phyloP scores from a whole-genome alignment of 2,113 vertebrate genomes.

The Anarhynchus alexandrinus region DNA sequence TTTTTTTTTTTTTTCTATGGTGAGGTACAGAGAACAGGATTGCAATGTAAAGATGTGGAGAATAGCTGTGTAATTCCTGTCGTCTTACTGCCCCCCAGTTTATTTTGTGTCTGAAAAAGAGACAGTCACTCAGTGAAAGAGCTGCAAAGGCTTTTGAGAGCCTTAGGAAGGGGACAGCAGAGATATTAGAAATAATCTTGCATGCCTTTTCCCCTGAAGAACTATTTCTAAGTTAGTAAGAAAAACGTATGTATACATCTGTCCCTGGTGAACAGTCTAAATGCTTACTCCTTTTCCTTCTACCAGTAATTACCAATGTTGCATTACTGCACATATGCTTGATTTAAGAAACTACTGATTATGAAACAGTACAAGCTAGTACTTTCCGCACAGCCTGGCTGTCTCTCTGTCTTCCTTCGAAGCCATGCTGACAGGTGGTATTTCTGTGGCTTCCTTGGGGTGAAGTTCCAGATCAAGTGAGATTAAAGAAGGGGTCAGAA shows the following conservation, averaged over 20 bases:
- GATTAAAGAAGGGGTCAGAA: constrained; percentile 12
- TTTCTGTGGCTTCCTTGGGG: not conserved
- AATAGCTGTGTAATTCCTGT: not conserved
- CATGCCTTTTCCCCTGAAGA: not conserved
- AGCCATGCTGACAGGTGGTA: constrained; percentile 9
- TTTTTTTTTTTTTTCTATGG: not conserved
- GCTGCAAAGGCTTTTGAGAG: not conserved
- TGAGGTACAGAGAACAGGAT: not conserved
- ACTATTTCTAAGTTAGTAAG: not conserved
- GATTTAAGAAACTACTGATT: not conserved
- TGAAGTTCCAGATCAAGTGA: not conserved
- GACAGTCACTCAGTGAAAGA: not conserved
- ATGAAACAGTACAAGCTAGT: not conserved
- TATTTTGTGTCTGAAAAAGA: not conserved
- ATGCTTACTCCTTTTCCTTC: not conserved
- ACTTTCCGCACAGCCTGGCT: not conserved
- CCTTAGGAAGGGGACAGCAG: not conserved
- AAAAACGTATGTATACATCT: not conserved
- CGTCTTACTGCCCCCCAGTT: not conserved
- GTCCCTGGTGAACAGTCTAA: not conserved
- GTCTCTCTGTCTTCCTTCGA: not conserved
- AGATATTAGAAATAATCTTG: not conserved
- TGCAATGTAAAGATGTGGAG: not conserved
- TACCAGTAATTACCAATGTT: not conserved
- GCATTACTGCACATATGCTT: not conserved